Conservation (phyloP, 2,113 vertebrate genomes). For the Lagopus muta region DNA sequence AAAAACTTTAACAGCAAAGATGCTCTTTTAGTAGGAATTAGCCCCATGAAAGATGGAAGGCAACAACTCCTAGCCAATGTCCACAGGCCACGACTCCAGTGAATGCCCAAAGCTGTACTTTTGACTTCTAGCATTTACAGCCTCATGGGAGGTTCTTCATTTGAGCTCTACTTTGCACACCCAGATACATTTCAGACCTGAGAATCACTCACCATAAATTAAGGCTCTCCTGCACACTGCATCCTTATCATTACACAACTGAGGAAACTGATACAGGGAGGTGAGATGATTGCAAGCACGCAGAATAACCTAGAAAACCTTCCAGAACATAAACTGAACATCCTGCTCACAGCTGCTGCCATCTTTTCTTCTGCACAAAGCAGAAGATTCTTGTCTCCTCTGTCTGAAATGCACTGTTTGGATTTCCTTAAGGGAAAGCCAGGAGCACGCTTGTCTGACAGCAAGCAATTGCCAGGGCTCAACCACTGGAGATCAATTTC, state of each 20-base stretch:
- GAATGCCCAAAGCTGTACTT: neutral
- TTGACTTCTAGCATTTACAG: neutral
- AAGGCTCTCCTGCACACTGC: neutral
- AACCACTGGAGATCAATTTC: slow-evolving; percentile 3
- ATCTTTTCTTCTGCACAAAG: neutral
- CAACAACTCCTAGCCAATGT: neutral
- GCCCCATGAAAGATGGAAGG: neutral
- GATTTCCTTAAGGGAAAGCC: neutral
- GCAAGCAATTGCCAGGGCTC: neutral
- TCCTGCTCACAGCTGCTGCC: neutral
- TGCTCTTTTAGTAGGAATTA: neutral
- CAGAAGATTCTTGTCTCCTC: neutral
- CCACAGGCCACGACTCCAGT: neutral
- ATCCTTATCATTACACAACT: slow-evolving; percentile 4
- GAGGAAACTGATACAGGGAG: neutral
- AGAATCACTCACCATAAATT: slow-evolving; percentile 5
- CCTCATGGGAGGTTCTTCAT: neutral
- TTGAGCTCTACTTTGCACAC: neutral
- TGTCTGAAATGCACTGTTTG: neutral
- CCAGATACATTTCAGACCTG: neutral
- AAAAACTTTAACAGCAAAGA: neutral
- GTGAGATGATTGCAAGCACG: neutral
- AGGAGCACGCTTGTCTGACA: neutral
- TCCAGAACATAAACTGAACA: neutral
- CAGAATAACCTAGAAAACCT: neutral